Base-by-base conservation (phyloP, 1,140 invertebrate species). In the Drosophila quadrilineata region DNA sequence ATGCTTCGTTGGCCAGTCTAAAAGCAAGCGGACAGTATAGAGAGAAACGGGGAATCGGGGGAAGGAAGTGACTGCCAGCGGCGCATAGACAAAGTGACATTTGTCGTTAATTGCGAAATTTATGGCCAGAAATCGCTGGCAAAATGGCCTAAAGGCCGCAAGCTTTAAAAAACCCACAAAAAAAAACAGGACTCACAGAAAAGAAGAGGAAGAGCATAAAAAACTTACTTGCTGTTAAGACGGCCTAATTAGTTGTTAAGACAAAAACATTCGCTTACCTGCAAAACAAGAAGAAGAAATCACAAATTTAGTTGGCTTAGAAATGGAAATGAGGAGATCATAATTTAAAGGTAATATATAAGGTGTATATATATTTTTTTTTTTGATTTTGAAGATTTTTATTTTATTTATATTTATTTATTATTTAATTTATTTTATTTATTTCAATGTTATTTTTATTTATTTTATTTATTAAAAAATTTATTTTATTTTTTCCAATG, bases 61-160 rank as follows among this genome's bases (percentile, higher is more conserved):
- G 12, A 49, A 26, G 10, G 12, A 33, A 31, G 45, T 26, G 45
- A 12, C 22, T 28, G 41, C 41, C 41, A 3, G 2, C 14, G 66
- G 54, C 73, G 68, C 67, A 29, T 70, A 84, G 79, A 79, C 79
- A 84, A 85, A 85, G 80, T 86, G 79, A 85, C 80, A 85, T 85
- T 85, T 85, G 79, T 86, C 79, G 80, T 85, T 85, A 85, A 85
- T 86, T 85, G 79, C 79, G 52, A 85, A 85, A 85, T 85, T 85
- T 85, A 85, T 85, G 71, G 71, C 65, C 63, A 77, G 74, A 72
- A 79, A 84, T 84, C 70, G 65, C 49, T 38, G 21, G 40, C 9
- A 21, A 54, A 46, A 64, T 35, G 16, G 41, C 8, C 10, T 28
- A 28, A 57, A 45, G 35, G 40, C 65, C 38, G 41, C 14, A 40